phyloP scores from a whole-genome alignment of 2,888 invertebrate genomes.

The Carpatolechia fugitivella region DNA sequence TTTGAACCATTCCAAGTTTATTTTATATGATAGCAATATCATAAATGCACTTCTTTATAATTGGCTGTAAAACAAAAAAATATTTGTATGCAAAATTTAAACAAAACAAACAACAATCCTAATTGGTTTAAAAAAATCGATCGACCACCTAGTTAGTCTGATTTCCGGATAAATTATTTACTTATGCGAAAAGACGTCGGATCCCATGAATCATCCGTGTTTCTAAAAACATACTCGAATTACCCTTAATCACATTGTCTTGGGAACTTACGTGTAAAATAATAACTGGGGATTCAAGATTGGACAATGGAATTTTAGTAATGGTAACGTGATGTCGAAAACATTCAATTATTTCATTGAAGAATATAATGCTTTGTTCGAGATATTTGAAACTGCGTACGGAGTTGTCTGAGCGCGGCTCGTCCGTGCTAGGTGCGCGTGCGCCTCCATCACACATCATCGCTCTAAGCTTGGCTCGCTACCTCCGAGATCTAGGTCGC shows the following conservation, averaged over 20 bases:
- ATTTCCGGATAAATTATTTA: slow-evolving; percentile 24
- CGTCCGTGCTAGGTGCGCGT: not conserved
- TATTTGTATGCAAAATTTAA: slow-evolving; percentile 18
- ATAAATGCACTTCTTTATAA: slow-evolving; percentile 35
- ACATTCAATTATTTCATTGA: slow-evolving; percentile 66
- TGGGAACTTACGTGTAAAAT: slow-evolving; percentile 58
- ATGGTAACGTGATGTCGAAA: slow-evolving; percentile 65
- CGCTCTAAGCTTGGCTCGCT: slow-evolving; percentile 50
- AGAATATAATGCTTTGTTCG: slow-evolving; percentile 66
- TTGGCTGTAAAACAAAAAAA: slow-evolving; percentile 50
- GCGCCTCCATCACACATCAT: slow-evolving; percentile 36
- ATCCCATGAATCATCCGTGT: slow-evolving; percentile 67
- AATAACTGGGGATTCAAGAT: slow-evolving; percentile 56
- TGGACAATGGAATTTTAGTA: slow-evolving; percentile 73
- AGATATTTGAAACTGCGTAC: slow-evolving; percentile 56
- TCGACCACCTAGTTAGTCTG: slow-evolving; percentile 20
- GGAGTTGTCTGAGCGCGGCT: slow-evolving; percentile 24
- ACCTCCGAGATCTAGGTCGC: slow-evolving; percentile 42
- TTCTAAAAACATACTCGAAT: slow-evolving; percentile 72
- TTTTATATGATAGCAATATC: slow-evolving; percentile 26
- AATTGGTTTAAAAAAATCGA: slow-evolving; percentile 39
- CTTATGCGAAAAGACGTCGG: slow-evolving; percentile 46
- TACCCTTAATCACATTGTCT: slow-evolving; percentile 68
- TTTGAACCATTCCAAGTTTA: slow-evolving; percentile 33
- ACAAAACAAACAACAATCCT: slow-evolving; percentile 29